A percentile compares a stretch with the other conserved stretches of the same genome.
phyloP scores from a whole-genome alignment of 2,797 vertebrate genomes.

The Carduelis carduelis region DNA sequence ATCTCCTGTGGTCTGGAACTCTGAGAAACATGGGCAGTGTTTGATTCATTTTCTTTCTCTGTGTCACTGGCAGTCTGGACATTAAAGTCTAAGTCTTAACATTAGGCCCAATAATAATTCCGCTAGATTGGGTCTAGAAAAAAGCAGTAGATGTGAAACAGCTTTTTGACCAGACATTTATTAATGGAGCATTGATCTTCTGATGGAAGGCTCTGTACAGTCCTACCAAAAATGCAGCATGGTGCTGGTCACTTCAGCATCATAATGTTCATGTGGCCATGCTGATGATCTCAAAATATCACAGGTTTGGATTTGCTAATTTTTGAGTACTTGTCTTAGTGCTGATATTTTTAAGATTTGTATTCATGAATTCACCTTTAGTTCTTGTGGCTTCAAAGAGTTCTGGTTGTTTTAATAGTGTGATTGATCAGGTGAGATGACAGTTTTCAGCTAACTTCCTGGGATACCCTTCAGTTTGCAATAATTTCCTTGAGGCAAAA shows the following conservation, averaged over 20 bases:
- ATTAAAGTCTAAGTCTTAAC: neutral
- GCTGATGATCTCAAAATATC: neutral
- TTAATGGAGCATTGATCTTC: neutral
- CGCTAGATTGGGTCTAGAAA: neutral
- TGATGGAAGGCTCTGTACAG: neutral
- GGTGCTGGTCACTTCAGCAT: neutral
- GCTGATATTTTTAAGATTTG: neutral
- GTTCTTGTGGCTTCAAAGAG: neutral
- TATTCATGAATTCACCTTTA: neutral
- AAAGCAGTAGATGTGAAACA: neutral
- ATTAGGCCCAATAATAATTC: neutral
- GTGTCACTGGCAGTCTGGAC: too few relatives aligned
- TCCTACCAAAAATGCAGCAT: neutral
- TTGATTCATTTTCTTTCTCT: neutral
- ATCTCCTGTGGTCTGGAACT: neutral
- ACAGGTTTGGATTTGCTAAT: neutral
- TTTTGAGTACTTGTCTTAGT: neutral
- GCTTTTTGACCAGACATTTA: neutral
- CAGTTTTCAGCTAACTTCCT: neutral
- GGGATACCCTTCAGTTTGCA: neutral
- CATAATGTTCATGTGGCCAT: rapidly evolving
- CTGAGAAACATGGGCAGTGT: neutral
- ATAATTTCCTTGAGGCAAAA: neutral
- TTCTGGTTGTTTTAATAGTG: neutral
- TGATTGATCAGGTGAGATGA: neutral